Conservation (phyloP, 1,140 invertebrate species). For the Brachionus angularis region DNA sequence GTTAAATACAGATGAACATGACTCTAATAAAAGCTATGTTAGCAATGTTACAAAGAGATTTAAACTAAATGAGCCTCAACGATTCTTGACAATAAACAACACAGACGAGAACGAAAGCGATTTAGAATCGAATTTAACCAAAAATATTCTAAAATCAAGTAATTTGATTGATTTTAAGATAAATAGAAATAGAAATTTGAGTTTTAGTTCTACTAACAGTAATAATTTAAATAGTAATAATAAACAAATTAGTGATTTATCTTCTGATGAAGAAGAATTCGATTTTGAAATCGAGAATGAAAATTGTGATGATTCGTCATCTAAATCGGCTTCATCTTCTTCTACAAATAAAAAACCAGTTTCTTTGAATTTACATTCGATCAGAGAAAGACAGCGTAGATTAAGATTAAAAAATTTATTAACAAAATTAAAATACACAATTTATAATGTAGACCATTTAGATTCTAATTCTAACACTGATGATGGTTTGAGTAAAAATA, state of each 20-base stretch:
- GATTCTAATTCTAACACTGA: too few species aligned
- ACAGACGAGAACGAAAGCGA: too few species aligned
- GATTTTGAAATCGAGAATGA: constrained; percentile 24
- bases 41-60: too few species aligned
- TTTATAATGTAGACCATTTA: constrained; percentile 16
- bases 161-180: not conserved
- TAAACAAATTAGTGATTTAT: constrained; percentile 1
- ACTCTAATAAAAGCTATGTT: too few species aligned
- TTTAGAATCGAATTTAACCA: not conserved
- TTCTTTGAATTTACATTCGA: constrained; percentile 6
- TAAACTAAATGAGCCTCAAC: too few species aligned
- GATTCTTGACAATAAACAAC: too few species aligned
- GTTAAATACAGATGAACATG: too few species aligned
- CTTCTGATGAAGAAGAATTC: constrained; percentile 6
- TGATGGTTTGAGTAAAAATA: too few species aligned
- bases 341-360: not conserved
- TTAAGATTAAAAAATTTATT: constrained; percentile 32
- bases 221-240: not conserved
- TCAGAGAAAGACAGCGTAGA: constrained; percentile 7
- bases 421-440: not conserved
- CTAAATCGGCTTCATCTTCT: not conserved
- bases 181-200: too few species aligned
- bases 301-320: not conserved
- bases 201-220: constrained; percentile 19
- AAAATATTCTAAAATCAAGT: constrained; percentile 17